Percentiles rank a stretch among this genome's conserved stretches.
Evolutionary conservation across 2,888 invertebrate genomes (phyloP).

Genomic region (Lasioglossum marginatum): DNA sequence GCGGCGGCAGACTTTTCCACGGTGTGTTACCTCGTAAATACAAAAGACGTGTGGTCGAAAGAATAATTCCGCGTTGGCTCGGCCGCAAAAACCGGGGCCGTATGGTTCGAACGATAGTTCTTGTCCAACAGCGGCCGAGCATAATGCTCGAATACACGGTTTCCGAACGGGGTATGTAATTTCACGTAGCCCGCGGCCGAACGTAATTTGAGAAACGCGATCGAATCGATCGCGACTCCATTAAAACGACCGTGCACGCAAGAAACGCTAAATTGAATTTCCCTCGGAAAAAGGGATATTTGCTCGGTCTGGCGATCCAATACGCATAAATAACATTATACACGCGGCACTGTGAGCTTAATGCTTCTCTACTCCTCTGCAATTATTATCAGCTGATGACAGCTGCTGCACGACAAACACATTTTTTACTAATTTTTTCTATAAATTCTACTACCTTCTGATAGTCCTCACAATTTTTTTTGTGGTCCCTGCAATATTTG

Average conservation of each 20-base stretch:
- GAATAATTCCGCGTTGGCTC: background rate
- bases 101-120: background rate
- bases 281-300: conserved; percentile 41
- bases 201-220: conserved; percentile 13
- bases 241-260: conserved; percentile 42
- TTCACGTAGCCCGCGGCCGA: conserved; percentile 14
- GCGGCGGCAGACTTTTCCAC: background rate
- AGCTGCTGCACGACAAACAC: background rate
- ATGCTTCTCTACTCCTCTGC: background rate
- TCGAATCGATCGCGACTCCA: conserved; percentile 47
- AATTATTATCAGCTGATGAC: background rate
- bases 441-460: background rate
- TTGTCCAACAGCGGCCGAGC: background rate
- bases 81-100: background rate
- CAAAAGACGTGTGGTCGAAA: background rate
- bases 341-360: conserved; percentile 36
- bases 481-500: background rate
- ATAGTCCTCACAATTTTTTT: background rate
- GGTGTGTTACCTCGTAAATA: background rate
- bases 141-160: background rate
- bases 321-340: conserved; percentile 59
- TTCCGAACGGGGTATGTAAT: conserved; percentile 4
- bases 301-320: conserved; percentile 44
- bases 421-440: too few relatives aligned
- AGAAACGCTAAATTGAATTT: conserved; percentile 58